Percentiles rank a stretch among this genome's conserved stretches.
These are phyloP conservation scores for Meandrusa payeni DNA, from an alignment of 2,888 invertebrate species.

Conservation along the genomic window DNA sequence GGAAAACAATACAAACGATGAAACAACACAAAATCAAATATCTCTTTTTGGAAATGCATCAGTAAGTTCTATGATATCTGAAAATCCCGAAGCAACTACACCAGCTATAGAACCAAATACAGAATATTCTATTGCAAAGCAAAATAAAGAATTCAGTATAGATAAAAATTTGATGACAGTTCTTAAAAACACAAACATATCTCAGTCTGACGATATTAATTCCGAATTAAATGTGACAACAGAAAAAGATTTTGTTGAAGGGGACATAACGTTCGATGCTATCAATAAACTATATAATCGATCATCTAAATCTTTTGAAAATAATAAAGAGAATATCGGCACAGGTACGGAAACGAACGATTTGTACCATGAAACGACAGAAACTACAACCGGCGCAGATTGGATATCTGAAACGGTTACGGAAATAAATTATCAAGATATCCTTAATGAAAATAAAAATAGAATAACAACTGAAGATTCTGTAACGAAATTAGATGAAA, in stretches of 20 bases:
- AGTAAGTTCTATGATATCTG: conserved; percentile 3
- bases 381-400: conserved; percentile 50
- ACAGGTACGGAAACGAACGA: conserved; percentile 34
- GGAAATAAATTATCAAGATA: conserved; percentile 54
- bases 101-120: conserved; percentile 31
- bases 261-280: conserved; percentile 61
- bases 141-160: conserved; percentile 36
- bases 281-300: conserved; percentile 60
- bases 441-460: conserved; percentile 49
- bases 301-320: conserved; percentile 59
- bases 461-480: conserved; percentile 48
- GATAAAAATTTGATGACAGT: conserved; percentile 44
- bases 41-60: conserved; percentile 15
- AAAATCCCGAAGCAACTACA: conserved; percentile 32
- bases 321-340: conserved; percentile 30
- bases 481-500: conserved; percentile 49
- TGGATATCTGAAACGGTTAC: conserved; percentile 63
- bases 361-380: conserved; percentile 30
- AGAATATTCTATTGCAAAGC: conserved; percentile 41
- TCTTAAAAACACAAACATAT: conserved; percentile 37
- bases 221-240: conserved; percentile 21
- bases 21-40: too few species aligned
- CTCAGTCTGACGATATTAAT: conserved; percentile 29
- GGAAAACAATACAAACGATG: conserved; percentile 25
- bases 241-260: conserved; percentile 35